A percentile compares a stretch with the other conserved stretches of the same genome.
These are phyloP conservation scores for Pantherophis alleghaniensis DNA, from an alignment of 2,797 vertebrate species.

Conservation along the genomic window DNA sequence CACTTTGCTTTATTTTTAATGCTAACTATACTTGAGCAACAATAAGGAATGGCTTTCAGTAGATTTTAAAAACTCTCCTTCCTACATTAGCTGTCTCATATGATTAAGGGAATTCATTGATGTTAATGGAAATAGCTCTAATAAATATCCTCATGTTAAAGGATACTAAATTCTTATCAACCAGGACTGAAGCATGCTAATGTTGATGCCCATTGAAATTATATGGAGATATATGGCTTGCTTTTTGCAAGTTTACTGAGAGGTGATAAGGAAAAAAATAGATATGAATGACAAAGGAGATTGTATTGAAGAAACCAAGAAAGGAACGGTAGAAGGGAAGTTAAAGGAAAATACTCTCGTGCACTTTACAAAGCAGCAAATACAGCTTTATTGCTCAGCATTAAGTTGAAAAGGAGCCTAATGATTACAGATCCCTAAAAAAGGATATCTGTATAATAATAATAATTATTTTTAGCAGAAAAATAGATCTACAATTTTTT, in stretches of 20 bases:
- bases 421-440: neutral
- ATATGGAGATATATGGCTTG: neutral
- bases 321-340: neutral
- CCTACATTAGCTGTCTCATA: neutral
- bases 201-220: neutral
- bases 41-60: neutral
- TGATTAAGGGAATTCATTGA: slow-evolving; percentile 13
- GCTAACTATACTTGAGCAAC: slow-evolving; percentile 2
- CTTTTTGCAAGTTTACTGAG: neutral
- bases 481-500: neutral
- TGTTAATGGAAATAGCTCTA: slow-evolving; percentile 5
- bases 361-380: neutral
- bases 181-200: neutral
- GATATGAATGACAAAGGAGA: neutral
- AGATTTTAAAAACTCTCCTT: slow-evolving; percentile 6
- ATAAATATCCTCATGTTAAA: slow-evolving; percentile 10
- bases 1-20: slow-evolving; percentile 3
- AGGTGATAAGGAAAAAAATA: neutral
- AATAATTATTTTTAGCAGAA: neutral
- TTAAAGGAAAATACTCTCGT: neutral
- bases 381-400: neutral
- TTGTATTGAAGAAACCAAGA: neutral
- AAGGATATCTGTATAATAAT: neutral
- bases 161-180: neutral
- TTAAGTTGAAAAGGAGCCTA: neutral